Evolutionary conservation across 2,797 vertebrate genomes (phyloP).

Genomic region (Acanthornis magna): DNA sequence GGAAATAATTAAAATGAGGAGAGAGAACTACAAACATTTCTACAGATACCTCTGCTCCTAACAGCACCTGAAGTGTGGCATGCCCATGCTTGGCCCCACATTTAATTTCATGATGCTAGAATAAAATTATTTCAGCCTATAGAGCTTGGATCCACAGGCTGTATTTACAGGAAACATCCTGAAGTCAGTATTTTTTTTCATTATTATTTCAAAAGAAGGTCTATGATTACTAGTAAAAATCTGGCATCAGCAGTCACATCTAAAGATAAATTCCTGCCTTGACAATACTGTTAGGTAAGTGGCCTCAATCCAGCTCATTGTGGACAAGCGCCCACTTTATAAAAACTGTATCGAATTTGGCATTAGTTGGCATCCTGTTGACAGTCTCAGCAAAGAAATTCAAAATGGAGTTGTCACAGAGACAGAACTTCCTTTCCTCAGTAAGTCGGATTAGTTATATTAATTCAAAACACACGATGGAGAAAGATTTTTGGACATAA

Average conservation of each 20-base stretch:
- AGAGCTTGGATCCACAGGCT: background rate
- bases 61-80: background rate
- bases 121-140: background rate
- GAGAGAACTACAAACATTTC: background rate
- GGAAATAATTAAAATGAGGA: background rate
- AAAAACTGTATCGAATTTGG: background rate
- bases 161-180: background rate
- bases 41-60: background rate
- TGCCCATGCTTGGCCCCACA: accelerated
- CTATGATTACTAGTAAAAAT: background rate
- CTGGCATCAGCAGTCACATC: background rate
- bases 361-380: background rate
- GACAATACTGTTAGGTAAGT: background rate
- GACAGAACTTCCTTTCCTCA: background rate
- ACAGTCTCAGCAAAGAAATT: background rate
- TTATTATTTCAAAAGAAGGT: background rate
- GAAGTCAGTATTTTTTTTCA: background rate
- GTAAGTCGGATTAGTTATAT: background rate
- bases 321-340: background rate
- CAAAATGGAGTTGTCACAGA: background rate
- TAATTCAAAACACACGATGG: background rate
- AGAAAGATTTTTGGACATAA: background rate
- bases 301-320: background rate
- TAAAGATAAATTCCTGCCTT: background rate
- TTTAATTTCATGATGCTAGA: background rate